Evolutionary conservation across 2,888 invertebrate species (phyloP).

Genomic region (Patella ulyssiponensis): DNA sequence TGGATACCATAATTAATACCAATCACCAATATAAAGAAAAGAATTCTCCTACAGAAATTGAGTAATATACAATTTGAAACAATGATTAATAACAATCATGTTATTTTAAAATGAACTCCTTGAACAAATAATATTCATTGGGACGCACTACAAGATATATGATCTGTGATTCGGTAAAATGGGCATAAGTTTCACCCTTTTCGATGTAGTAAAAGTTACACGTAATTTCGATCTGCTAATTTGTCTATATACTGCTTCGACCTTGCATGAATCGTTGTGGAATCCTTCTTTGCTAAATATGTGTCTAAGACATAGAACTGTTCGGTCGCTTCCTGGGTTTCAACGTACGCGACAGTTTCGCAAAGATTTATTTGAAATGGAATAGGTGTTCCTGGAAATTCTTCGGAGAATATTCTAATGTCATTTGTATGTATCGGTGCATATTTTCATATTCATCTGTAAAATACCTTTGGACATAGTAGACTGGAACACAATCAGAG

Average conservation of each 20-base stretch:
- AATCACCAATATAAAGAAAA: no score
- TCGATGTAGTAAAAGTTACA: no score
- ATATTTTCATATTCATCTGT: constrained; percentile 42
- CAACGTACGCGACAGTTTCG: constrained; percentile 30
- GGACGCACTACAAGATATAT: no score
- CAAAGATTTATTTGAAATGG: constrained; percentile 35
- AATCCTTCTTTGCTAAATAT: constrained; percentile 37
- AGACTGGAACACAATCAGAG: constrained; percentile 36
- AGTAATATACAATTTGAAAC: no score
- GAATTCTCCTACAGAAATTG: no score
- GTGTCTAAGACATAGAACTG: constrained; percentile 41
- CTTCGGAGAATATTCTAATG: constrained; percentile 33
- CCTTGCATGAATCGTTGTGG: constrained; percentile 31
- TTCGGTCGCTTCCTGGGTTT: constrained; percentile 32
- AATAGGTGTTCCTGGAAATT: constrained; percentile 36
- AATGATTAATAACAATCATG: no score
- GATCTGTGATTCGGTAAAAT: no score
- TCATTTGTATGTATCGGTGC: constrained; percentile 43
- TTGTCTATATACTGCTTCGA: constrained; percentile 16
- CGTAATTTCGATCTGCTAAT: no score
- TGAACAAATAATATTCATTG: no score
- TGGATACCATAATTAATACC: no score
- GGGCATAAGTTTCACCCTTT: no score
- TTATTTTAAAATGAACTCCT: no score
- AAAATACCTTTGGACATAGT: constrained; percentile 36